Base-by-base conservation (phyloP, 2,888 invertebrate genomes). In the Perdita meconis region DNA sequence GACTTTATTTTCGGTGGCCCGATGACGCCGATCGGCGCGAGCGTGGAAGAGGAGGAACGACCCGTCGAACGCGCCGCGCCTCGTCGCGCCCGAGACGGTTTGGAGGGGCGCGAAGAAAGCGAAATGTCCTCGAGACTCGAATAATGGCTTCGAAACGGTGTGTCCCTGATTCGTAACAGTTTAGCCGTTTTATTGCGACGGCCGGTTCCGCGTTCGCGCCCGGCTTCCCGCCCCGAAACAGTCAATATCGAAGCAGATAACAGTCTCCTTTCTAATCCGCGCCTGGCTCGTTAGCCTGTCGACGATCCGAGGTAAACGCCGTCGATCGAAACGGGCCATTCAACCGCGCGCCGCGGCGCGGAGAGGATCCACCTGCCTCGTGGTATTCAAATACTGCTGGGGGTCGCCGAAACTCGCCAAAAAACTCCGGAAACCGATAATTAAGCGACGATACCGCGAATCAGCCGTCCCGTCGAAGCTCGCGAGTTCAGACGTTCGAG, bases 1-100 rank as follows among this genome's bases (percentile, higher is more conserved):
- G 81, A 82, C 85, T 86, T 84, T 86, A 87, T 82, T 87, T 85
- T 85, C 68, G 86, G 80, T 84, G 70, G 68, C 56, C 65, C 74
- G 83, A 78, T 80, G 78, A 68, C 75, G 78, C 73, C 60, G 73
- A 82, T 66, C 73, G 75, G 72, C 72, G 68, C 65, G 56, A 78
- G 66, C 61, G 61, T 60, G 69, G 53, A 68, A 71, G 50, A 69
- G 64, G 57, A 78, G 81, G 72, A 74, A 72, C 67, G 56, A 74
- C 64, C 38, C 74, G 51, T 63, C 61, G 51, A 63, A 74, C 69
- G 6, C n/a, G 53, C 24, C 44, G 16, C 36, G 38, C 16, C 56
- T n/a, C n/a, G n/a, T n/a, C n/a, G n/a, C n/a, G n/a, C n/a, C n/a
- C n/a, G 63, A 42, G 50, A 44, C 51, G 42, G 63, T 13, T 53